Conservation (phyloP, 2,113 vertebrate species). For the Rutilus rutilus region DNA sequence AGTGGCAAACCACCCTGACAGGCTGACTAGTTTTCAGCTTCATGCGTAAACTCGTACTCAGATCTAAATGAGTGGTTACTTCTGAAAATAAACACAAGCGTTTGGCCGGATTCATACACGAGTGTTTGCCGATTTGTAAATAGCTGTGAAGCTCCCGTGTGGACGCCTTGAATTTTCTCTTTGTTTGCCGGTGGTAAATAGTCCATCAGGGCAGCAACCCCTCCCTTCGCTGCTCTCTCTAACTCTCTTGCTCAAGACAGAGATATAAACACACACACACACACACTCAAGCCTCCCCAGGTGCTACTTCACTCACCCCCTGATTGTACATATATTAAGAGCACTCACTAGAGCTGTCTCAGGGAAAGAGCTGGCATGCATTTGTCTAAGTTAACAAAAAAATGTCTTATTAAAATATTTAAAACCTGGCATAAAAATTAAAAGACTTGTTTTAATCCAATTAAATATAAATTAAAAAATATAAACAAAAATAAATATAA, state of each 20-base stretch:
- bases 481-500: too few species aligned
- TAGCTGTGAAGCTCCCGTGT: slow-evolving; percentile 50
- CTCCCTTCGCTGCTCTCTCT: slow-evolving; percentile 29
- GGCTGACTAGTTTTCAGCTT: slow-evolving; percentile 33
- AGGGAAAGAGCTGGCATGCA: slow-evolving; percentile 64
- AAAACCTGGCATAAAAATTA: slow-evolving; percentile 19
- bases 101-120: slow-evolving; percentile 29
- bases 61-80: slow-evolving; percentile 46
- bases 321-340: slow-evolving; percentile 60
- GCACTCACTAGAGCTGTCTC: slow-evolving; percentile 66
- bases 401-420: slow-evolving; percentile 57
- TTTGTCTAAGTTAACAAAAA: slow-evolving; percentile 66
- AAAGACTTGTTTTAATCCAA: slow-evolving; percentile 9
- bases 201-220: slow-evolving; percentile 47
- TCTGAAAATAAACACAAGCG: slow-evolving; percentile 55
- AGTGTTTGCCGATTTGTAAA: slow-evolving; percentile 19
- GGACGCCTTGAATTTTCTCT: slow-evolving; percentile 50
- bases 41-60: slow-evolving; percentile 29
- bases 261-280: slow-evolving; percentile 45
- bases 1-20: slow-evolving; percentile 38
- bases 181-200: slow-evolving; percentile 58
- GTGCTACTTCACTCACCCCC: slow-evolving; percentile 58
- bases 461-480: neutral
- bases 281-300: slow-evolving; percentile 52
- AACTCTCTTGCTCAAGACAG: slow-evolving; percentile 36